Evolutionary conservation across 2,797 vertebrate genomes (phyloP), one percentile per base, ranked within the genome.

Genomic region (Rhinatrema bivittatum): DNA sequence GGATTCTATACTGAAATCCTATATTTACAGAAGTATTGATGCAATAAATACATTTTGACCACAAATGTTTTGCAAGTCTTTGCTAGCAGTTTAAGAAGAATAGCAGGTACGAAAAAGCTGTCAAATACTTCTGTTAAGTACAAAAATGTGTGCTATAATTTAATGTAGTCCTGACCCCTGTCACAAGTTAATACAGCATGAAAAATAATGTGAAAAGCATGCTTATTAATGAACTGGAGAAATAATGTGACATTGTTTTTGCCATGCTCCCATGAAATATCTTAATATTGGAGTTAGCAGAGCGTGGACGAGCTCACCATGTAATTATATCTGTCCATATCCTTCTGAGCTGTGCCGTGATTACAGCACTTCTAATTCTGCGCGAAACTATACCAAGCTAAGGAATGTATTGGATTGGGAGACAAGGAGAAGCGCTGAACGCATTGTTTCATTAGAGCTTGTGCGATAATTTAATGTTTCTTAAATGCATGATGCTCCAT

Each of bases 151-250:
- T 82, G 78, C 74, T 81, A 70, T 86, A 84, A 90, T 91, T 90
- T 87, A 82, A 85, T 67, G 75, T 80, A 80, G 83, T 73, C 78
- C 62, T 85, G 83, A 85, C 85, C 86, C 61, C 47, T 75, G 82
- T 84, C 78, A 84, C 73, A 79, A 89, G 84, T 89, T 95, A 91
- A 90, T 82, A 72, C 65, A 85, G 79, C 83, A 82, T 84, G 80
- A 84, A 81, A 78, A 86, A 79, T 63, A 63, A 66, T 80, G 70
- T 69, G 72, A 78, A 76, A 84, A 85, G 81, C 69, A 72, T 59
- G 74, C 75, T 84, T 86, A 79, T 76, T 84, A 84, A 79, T 79
- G 80, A 83, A 80, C 70, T 63, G 62, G 50, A 76, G 74, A 65
- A 77, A 78, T 84, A 80, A 84, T 59, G 43, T 84, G 82, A 83